Evolutionary conservation across 2,797 vertebrate genomes (phyloP).

Genomic region (Erpetoichthys calabaricus): DNA sequence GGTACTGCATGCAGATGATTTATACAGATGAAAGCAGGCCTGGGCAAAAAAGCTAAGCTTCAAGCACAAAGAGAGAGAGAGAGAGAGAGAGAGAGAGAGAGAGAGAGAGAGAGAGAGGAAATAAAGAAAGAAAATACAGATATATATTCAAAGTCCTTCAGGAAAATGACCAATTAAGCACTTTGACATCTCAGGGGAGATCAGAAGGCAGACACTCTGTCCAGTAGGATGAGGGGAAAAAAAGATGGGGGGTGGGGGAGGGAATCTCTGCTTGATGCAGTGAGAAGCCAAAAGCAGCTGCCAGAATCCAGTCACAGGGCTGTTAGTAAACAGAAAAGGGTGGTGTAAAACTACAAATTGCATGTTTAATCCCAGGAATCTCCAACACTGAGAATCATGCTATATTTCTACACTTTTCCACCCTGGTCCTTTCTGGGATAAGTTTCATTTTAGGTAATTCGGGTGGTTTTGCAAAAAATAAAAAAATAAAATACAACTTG

Average conservation of each 20-base stretch:
- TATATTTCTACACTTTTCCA: no score
- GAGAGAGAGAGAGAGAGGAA: conserved; percentile 6
- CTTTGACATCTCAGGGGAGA: conserved; percentile 22
- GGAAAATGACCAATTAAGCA: conserved; percentile 32
- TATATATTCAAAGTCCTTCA: conserved; percentile 21
- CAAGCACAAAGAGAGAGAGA: conserved; percentile 6
- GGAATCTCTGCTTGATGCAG: no score
- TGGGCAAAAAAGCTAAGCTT: conserved; percentile 11
- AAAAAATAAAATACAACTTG: no score
- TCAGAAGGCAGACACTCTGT: not conserved
- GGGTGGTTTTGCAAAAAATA: no score
- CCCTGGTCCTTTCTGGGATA: no score
- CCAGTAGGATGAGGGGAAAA: not conserved
- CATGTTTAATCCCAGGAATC: conserved; percentile 18
- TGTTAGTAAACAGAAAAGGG: conserved; percentile 15
- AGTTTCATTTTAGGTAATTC: no score
- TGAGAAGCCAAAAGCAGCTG: conserved; percentile 2
- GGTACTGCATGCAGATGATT: conserved; percentile 44
- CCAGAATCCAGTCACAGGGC: conserved; percentile 6
- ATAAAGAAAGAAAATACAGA: not conserved
- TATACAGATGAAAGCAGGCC: conserved; percentile 6
- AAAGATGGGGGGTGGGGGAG: no score
- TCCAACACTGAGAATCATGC: not conserved
- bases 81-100: not conserved
- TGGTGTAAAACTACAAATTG: conserved; percentile 15